phyloP scores from a whole-genome alignment of 2,113 vertebrate genomes.

The Neofelis nebulosa region DNA sequence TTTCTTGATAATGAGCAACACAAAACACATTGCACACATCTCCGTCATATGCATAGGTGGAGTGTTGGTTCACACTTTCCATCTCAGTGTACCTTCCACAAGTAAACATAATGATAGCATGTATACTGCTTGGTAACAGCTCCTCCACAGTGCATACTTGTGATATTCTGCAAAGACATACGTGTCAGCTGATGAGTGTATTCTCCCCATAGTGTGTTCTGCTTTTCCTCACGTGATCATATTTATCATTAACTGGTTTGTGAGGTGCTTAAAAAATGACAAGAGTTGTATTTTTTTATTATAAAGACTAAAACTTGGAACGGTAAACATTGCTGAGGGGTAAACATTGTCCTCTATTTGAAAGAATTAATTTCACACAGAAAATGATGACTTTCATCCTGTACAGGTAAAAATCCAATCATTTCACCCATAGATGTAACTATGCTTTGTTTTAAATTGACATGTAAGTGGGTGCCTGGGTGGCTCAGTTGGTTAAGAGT shows the following conservation, averaged over 20 bases:
- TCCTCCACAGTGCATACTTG: accelerated
- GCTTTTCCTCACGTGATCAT: background rate
- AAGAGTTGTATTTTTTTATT: background rate
- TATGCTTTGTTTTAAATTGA: background rate
- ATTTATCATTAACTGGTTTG: background rate
- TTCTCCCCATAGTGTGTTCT: background rate
- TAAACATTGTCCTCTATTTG: background rate
- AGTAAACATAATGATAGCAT: background rate
- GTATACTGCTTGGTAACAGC: accelerated
- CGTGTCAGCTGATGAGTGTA: background rate
- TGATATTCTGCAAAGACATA: background rate
- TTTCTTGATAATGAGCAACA: background rate
- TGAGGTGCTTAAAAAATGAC: background rate
- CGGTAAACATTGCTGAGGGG: background rate
- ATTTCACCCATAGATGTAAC: background rate
- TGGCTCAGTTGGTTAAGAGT: too few species aligned
- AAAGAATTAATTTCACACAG: background rate
- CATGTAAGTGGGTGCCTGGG: background rate
- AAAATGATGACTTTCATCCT: background rate
- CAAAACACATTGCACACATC: background rate
- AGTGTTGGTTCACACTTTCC: background rate
- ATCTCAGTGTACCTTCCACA: background rate
- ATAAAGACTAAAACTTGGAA: background rate
- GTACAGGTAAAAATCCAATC: background rate
- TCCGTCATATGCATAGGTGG: background rate